phyloP scores from a whole-genome alignment of 2,113 vertebrate genomes.

The Choloepus hoffmanni region DNA sequence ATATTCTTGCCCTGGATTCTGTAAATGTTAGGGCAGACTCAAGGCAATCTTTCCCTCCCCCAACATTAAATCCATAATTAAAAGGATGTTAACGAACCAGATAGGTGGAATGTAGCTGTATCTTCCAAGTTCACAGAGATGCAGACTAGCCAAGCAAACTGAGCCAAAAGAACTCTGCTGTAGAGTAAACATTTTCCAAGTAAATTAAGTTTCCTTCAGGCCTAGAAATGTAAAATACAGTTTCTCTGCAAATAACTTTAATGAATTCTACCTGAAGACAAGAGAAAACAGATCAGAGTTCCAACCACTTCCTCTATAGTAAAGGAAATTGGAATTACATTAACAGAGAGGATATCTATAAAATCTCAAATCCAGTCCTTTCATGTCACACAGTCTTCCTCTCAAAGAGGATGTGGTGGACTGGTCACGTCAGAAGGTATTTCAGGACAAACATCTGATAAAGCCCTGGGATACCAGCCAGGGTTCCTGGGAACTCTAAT shows the following conservation, averaged over 20 bases:
- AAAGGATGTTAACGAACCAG: background rate
- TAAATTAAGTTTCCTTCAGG: background rate
- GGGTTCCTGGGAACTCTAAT: background rate
- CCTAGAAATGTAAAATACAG: background rate
- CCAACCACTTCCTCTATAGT: constrained; percentile 3
- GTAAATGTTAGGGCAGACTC: background rate
- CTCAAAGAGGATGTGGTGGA: constrained; percentile 3
- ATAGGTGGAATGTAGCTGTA: background rate
- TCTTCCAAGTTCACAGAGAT: background rate
- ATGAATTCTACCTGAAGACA: constrained; percentile 37
- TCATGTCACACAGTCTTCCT: background rate
- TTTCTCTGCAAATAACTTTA: constrained; percentile 4
- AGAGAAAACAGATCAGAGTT: constrained; percentile 42
- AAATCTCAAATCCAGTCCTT: background rate
- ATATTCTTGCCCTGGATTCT: background rate
- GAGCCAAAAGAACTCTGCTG: background rate
- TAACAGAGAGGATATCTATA: background rate
- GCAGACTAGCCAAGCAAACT: background rate
- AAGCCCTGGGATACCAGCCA: background rate
- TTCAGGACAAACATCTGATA: background rate
- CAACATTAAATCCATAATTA: background rate
- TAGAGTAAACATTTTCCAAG: constrained; percentile 1
- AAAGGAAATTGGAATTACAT: constrained; percentile 52
- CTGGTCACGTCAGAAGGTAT: background rate
- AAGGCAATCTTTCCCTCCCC: background rate